A percentile compares a stretch with the other conserved stretches of the same genome.
phyloP scores from a whole-genome alignment of 2,113 vertebrate genomes.

The Empidonax alnorum region DNA sequence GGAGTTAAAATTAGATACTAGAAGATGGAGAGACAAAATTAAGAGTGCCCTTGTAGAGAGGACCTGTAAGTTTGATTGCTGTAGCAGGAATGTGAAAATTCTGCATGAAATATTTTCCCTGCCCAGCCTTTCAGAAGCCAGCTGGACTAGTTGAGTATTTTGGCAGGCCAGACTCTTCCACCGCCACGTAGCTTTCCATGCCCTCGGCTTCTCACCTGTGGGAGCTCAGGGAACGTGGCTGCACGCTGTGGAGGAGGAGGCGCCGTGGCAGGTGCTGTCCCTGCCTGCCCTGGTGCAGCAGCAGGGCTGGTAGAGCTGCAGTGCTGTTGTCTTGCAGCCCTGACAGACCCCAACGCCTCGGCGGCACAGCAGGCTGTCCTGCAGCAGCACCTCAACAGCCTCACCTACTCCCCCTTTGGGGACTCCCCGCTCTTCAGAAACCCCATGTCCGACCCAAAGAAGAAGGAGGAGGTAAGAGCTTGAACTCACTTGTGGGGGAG shows the following conservation, averaged over 20 bases:
- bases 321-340: slow-evolving; percentile 63
- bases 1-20: background rate
- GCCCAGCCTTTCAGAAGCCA: background rate
- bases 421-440: slow-evolving; percentile 96
- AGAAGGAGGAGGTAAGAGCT: slow-evolving; percentile 91
- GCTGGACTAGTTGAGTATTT: background rate
- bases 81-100: background rate
- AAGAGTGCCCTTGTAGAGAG: background rate
- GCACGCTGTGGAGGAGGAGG: background rate
- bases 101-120: background rate
- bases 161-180: background rate
- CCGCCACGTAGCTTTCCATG: background rate
- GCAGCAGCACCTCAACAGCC: slow-evolving; percentile 89
- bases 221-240: accelerated
- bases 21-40: background rate
- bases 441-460: slow-evolving; percentile 92
- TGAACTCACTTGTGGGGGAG: accelerated
- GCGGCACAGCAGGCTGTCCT: slow-evolving; percentile 90
- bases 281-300: background rate
- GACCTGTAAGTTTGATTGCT: background rate
- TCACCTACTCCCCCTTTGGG: slow-evolving; percentile 91
- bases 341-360: slow-evolving; percentile 85
- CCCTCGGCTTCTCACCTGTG: background rate
- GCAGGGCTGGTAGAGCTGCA: background rate
- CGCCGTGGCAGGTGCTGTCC: background rate